These are phyloP conservation scores for Leptura quadrifasciata DNA, from an alignment of 2,888 invertebrate genomes.

Conservation along the genomic window DNA sequence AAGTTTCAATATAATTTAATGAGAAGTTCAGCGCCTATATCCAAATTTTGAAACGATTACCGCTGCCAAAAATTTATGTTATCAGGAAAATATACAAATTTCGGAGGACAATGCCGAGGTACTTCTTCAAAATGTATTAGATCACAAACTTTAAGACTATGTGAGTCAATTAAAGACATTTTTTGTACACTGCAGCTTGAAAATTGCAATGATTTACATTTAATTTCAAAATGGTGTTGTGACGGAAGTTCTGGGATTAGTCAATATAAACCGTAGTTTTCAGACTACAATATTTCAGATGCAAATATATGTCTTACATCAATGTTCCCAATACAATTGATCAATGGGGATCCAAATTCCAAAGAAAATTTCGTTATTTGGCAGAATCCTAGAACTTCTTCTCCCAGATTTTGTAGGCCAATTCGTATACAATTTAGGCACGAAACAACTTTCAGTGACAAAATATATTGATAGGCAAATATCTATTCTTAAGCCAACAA, in stretches of 20 bases:
- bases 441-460: no score
- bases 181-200: conserved; percentile 10
- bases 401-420: background rate
- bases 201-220: conserved; percentile 19
- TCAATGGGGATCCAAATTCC: background rate
- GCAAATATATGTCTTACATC: background rate
- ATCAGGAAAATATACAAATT: background rate
- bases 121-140: conserved; percentile 16
- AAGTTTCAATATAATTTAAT: background rate
- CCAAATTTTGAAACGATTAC: background rate
- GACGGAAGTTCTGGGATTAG: conserved; percentile 20
- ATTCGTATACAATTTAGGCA: background rate
- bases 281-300: background rate
- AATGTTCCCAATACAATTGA: background rate
- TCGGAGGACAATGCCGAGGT: conserved; percentile 3
- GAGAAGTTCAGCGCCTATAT: background rate
- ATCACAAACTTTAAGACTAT: conserved; percentile 19
- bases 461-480: no score
- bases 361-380: background rate
- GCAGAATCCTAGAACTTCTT: background rate
- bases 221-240: conserved; percentile 15
- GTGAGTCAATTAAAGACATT: conserved; percentile 15
- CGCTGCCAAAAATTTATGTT: no score
- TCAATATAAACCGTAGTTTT: background rate
- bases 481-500: no score